phyloP scores from a whole-genome alignment of 2,797 vertebrate genomes.

The Neosilurus mollespiculum region DNA sequence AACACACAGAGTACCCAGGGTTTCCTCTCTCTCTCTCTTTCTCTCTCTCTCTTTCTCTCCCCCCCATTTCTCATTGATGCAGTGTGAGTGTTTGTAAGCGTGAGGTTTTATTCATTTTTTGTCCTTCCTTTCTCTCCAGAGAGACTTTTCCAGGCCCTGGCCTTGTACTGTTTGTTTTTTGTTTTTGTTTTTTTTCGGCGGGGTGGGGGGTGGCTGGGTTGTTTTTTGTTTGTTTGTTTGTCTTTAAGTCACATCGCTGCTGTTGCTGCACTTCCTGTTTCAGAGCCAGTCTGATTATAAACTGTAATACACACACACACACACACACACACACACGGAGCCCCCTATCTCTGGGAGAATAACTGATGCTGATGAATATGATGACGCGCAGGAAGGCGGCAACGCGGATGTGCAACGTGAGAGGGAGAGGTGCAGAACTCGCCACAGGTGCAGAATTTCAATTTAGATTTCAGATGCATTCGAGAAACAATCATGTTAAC shows the following conservation, averaged over 20 bases:
- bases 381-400: neutral
- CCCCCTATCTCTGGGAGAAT: conserved; percentile 35
- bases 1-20: neutral
- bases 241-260: conserved; percentile 71
- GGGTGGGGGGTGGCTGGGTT: neutral
- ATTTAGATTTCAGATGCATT: conserved; percentile 62
- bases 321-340: conserved; percentile 52
- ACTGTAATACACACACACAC: conserved; percentile 49
- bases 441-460: conserved; percentile 52
- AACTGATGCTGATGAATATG: conserved; percentile 19
- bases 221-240: neutral
- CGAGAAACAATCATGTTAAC: conserved; percentile 65
- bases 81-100: conserved; percentile 60
- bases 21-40: conserved; percentile 18
- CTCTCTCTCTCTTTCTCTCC: conserved; percentile 35
- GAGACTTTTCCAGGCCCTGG: conserved; percentile 64
- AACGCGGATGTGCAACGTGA: conserved; percentile 59
- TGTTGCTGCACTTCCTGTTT: conserved; percentile 72
- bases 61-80: conserved; percentile 59
- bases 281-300: conserved; percentile 54
- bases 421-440: conserved; percentile 39
- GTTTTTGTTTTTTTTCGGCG: conserved; percentile 37
- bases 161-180: conserved; percentile 58
- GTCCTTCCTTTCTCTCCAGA: conserved; percentile 46
- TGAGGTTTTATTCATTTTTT: conserved; percentile 56